Evolutionary conservation across 2,113 vertebrate genomes (phyloP), one percentile per base, ranked within the genome.

Genomic region (Pithys albifrons): DNA sequence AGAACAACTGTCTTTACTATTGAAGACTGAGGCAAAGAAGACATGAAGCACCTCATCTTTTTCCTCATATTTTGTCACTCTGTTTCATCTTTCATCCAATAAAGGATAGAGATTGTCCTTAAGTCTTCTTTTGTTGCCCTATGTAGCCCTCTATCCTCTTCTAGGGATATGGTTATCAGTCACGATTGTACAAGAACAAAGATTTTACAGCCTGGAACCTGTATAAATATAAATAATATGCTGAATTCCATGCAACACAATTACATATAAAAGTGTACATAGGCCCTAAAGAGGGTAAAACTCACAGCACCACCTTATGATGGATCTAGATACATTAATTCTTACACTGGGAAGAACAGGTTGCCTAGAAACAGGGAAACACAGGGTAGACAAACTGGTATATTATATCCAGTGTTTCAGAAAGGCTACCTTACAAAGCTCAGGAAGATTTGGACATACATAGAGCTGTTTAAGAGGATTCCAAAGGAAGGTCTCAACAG

Each of bases 341-440:
- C 52, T 61, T 62, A 57, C 51, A n/a, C 28, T 20, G 17, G 54
- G 91, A 91, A 77, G 25, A 79, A 74, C 35, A 45, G 6, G 64
- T 92, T 86, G 64, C 72, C 69, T 89, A 89, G 86, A 64, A 88
- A 91, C 83, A 55, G 43, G 67, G 41, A 88, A 85, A 70, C 41
- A 86, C 23, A 65, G 73, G 39, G 39, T 22, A 73, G 46, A 65
- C 27, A 71, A 91, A 55, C 15, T 16, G 29, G 14, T 74, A 29
- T 28, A 69, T 31, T 69, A 51, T 39, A 85, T 49, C 19, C 49
- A 49, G 28, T 13, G 5, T 52, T 81, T 93, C 65, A 71, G 61
- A 93, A 88, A 85, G 37, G 52, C 24, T 69, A 85, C 61, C 88
- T 88, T 69, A 91, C 35, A 89, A 72, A 79, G 23, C 35, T 81